Evolutionary conservation across 2,113 vertebrate species (phyloP).

Genomic region (cat (Felis catus)): F.catus_Fca126_mat1.0 CM031423.1:18883001-18883500

Average conservation of each 20-base stretch:
- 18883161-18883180: not conserved
- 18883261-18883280: not conserved
- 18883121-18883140: not conserved
- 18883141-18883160: not conserved
- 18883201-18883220: not conserved
- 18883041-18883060: not conserved
- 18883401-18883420: not conserved
- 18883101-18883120: not conserved
- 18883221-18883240: not conserved
- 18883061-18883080: not conserved
- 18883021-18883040: not conserved
- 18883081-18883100: not conserved
- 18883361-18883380: not conserved
- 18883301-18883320: too few species aligned
- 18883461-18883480: not conserved
- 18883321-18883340: not conserved
- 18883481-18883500: too few species aligned
- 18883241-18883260: not conserved
- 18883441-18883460: not conserved
- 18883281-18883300: not conserved
- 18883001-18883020: not conserved
- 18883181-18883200: not conserved
- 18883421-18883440: not conserved
- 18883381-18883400: not conserved
- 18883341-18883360: not conserved